These are phyloP conservation scores for Calonectris borealis DNA, from an alignment of 2,113 vertebrate species.

Conservation along the genomic window DNA sequence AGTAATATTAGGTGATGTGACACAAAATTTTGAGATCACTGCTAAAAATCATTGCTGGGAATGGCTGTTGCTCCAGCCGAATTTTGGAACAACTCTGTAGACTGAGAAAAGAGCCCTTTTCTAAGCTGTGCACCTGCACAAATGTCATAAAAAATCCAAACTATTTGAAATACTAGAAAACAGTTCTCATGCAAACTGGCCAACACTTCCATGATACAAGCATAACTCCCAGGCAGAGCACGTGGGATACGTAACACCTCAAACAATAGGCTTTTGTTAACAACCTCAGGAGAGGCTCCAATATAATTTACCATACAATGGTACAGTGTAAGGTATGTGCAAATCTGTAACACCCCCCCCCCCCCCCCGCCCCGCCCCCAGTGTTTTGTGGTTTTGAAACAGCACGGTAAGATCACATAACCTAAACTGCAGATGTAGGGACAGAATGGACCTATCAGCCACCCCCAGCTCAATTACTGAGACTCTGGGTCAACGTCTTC, in stretches of 20 bases:
- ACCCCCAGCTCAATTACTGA: background rate
- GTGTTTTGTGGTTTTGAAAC: background rate
- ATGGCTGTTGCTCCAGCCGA: background rate
- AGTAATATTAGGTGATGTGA: background rate
- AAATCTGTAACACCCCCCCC: background rate
- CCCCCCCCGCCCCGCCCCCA: background rate
- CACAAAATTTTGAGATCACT: background rate
- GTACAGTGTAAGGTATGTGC: background rate
- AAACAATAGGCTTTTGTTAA: slow-evolving; percentile 57
- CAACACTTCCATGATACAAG: background rate
- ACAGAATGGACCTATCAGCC: background rate
- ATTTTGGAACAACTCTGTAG: background rate
- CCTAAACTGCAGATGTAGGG: background rate
- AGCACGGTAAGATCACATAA: background rate
- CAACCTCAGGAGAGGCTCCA: slow-evolving; percentile 8
- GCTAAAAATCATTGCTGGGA: background rate
- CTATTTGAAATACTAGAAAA: background rate
- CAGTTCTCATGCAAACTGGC: background rate
- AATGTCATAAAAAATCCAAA: background rate
- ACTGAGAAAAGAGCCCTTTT: background rate
- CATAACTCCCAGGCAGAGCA: background rate
- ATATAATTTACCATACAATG: slow-evolving; percentile 55
- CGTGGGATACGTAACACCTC: background rate
- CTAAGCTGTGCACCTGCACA: background rate
- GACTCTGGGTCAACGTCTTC: background rate